Percentiles rank a stretch among this genome's conserved stretches.
These are phyloP conservation scores for Lepidurus apus DNA, from an alignment of 1,140 invertebrate genomes.

Conservation along the genomic window DNA sequence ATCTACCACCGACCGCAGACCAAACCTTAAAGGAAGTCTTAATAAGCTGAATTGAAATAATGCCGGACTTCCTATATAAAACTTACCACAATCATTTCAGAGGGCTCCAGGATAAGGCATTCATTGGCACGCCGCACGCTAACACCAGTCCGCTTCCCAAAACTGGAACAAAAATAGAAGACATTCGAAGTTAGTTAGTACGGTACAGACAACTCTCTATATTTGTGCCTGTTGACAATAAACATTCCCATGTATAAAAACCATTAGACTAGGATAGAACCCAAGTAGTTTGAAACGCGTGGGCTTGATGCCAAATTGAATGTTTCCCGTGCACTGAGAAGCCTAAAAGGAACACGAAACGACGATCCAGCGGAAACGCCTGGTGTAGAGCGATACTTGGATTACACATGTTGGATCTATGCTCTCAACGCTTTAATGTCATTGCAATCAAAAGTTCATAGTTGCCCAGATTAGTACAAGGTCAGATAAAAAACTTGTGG, in stretches of 20 bases:
- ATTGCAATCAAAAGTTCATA: not conserved
- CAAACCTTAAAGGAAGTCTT: not conserved
- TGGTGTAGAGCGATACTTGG: not conserved
- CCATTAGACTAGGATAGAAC: constrained; percentile 5
- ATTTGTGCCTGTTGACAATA: not conserved
- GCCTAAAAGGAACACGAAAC: not conserved
- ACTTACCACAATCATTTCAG: constrained; percentile 80
- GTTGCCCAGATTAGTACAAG: too few relatives aligned
- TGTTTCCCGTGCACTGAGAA: not conserved
- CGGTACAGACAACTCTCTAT: constrained; percentile 30
- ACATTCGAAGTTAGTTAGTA: constrained; percentile 28
- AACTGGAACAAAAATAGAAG: constrained; percentile 58
- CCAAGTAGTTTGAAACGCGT: not conserved
- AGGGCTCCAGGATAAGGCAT: constrained; percentile 77
- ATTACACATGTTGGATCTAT: not conserved
- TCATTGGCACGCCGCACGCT: constrained; percentile 66
- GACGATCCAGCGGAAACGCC: not conserved
- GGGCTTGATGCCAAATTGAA: not conserved
- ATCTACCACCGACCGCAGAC: not conserved
- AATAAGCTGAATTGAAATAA: constrained; percentile 1
- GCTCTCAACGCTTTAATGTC: not conserved
- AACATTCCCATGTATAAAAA: not conserved
- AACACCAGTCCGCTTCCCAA: constrained; percentile 67
- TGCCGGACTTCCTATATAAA: constrained; percentile 18
- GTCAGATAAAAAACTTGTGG: too few relatives aligned